These are phyloP conservation scores for Ochropacha duplaris DNA, from an alignment of 2,888 invertebrate species.

Conservation along the genomic window DNA sequence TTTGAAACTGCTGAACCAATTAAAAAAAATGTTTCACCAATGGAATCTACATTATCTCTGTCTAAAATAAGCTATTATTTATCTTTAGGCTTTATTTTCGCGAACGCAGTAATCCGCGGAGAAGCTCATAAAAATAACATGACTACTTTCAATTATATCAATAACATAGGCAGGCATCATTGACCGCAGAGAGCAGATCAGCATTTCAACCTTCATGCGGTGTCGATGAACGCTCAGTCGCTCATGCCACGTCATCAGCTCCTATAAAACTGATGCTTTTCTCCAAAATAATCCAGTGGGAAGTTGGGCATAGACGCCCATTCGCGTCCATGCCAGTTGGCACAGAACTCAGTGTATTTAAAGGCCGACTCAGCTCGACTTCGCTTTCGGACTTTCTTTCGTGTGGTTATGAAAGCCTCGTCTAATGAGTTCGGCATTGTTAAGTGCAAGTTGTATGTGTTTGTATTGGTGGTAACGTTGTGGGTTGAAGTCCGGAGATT, in stretches of 20 bases:
- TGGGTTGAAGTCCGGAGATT: conserved; percentile 32
- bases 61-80: too few species aligned
- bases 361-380: background rate
- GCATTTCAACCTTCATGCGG: background rate
- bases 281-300: conserved; percentile 45
- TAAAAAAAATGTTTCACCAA: too few species aligned
- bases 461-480: conserved; percentile 24
- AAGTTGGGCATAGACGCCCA: conserved; percentile 10
- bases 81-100: too few species aligned
- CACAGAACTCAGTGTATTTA: conserved; percentile 31
- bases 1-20: too few species aligned
- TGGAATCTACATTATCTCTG: too few species aligned
- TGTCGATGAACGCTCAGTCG: background rate
- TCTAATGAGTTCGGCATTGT: conserved; percentile 14
- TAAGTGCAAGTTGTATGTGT: conserved; percentile 22
- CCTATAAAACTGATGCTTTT: conserved; percentile 17
- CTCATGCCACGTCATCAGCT: background rate
- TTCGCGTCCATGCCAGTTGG: conserved; percentile 27
- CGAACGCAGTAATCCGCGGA: too few species aligned
- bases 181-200: too few species aligned
- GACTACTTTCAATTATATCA: too few species aligned
- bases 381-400: conserved; percentile 9
- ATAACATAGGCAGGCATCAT: too few species aligned
- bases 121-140: too few species aligned
- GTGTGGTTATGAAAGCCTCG: conserved; percentile 25